Conservation (phyloP, 2,113 vertebrate genomes). For the Hyaena hyaena region DNA sequence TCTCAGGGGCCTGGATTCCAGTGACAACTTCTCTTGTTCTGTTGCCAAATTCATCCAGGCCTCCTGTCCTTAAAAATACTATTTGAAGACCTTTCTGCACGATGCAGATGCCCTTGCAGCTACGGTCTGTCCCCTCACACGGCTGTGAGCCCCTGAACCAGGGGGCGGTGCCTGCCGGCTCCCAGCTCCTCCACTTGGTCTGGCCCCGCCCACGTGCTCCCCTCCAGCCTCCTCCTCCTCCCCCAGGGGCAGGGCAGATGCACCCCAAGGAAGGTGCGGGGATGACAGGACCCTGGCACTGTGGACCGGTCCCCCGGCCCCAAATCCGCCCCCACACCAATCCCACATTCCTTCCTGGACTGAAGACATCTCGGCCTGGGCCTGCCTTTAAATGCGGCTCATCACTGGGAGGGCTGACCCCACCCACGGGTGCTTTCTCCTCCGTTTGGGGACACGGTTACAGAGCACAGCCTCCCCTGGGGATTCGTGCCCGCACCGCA, state of each 20-base stretch:
- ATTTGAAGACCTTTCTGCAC: neutral
- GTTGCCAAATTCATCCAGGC: neutral
- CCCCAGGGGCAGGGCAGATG: neutral
- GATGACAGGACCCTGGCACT: neutral
- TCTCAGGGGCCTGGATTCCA: neutral
- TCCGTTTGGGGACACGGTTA: neutral
- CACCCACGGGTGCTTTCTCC: neutral
- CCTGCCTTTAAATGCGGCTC: neutral
- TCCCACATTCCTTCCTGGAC: neutral
- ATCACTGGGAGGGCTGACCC: neutral
- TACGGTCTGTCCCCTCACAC: neutral
- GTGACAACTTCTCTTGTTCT: neutral
- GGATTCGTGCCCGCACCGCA: neutral
- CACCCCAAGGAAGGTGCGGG: neutral
- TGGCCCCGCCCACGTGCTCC: neutral
- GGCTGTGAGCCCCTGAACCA: neutral
- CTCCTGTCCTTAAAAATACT: neutral
- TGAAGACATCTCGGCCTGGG: too few relatives aligned
- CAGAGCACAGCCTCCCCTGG: neutral
- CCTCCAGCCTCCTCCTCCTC: neutral
- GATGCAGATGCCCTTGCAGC: too few relatives aligned
- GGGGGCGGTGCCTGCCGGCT: accelerated
- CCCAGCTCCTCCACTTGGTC: neutral
- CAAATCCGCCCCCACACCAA: neutral
- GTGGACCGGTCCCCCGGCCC: neutral